phyloP scores from a whole-genome alignment of 2,888 invertebrate species.

The Pomacea canaliculata region DNA sequence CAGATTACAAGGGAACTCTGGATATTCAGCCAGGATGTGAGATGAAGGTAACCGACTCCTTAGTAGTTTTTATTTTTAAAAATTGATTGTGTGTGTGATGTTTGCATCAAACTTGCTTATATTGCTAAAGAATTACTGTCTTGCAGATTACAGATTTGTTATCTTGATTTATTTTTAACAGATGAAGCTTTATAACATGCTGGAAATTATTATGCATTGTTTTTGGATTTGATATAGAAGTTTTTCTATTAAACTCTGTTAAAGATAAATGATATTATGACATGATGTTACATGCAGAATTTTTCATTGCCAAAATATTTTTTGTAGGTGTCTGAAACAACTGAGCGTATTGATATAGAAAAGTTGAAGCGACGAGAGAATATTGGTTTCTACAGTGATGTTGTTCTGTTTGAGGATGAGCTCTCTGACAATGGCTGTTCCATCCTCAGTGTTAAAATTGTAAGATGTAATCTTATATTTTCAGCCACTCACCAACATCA shows the following conservation, averaged over 20 bases:
- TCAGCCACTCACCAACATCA: neutral
- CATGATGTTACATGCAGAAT: too few species aligned
- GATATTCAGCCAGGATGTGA: conserved; percentile 42
- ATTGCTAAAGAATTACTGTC: too few species aligned
- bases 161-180: too few species aligned
- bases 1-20: conserved; percentile 85
- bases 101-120: too few species aligned
- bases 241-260: too few species aligned
- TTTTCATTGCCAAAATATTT: neutral
- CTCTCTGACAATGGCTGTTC: conserved; percentile 97
- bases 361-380: conserved; percentile 88
- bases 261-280: too few species aligned
- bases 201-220: too few species aligned
- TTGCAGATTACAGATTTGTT: too few species aligned
- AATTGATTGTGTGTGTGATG: too few species aligned
- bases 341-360: conserved; percentile 87
- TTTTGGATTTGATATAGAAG: too few species aligned
- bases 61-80: neutral
- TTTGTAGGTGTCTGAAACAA: conserved; percentile 71
- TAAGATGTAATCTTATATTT: conserved; percentile 68
- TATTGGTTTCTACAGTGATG: conserved; percentile 93
- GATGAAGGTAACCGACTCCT: conserved; percentile 34
- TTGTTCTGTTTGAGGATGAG: conserved; percentile 97
- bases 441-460: conserved; percentile 91
- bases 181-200: too few species aligned